phyloP scores from a whole-genome alignment of 2,888 invertebrate species.

The Rhyacophila evoluta region DNA sequence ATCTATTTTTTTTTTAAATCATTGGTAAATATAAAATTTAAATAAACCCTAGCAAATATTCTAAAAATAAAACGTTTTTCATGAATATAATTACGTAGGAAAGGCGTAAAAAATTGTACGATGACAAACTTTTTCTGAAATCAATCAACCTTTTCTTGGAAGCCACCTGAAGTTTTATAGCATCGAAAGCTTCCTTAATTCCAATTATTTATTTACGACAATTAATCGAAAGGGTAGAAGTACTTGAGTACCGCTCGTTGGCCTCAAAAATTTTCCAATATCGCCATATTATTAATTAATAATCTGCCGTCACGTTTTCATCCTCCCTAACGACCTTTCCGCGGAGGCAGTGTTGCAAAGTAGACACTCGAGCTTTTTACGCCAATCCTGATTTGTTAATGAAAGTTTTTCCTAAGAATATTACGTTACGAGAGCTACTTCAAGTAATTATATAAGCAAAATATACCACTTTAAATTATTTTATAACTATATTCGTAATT shows the following conservation, averaged over 20 bases:
- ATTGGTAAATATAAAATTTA: no score
- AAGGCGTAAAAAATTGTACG: no score
- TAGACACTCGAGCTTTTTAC: neutral
- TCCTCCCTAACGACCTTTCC: neutral
- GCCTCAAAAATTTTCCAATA: neutral
- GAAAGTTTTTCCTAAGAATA: neutral
- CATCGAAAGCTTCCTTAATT: neutral
- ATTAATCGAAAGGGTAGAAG: constrained; percentile 20
- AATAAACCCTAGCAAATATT: no score
- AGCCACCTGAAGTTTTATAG: neutral
- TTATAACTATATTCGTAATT: no score
- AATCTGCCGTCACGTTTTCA: neutral
- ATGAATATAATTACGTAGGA: no score
- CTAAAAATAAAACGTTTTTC: no score
- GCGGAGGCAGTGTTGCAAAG: neutral
- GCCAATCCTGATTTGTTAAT: neutral
- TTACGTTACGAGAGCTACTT: no score
- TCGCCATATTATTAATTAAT: neutral
- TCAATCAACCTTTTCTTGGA: no score
- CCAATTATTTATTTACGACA: neutral
- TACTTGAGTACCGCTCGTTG: neutral
- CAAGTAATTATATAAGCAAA: no score
- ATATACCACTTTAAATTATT: no score
- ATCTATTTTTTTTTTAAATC: no score
- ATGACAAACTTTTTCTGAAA: no score